Conservation (phyloP, 2,113 vertebrate species). For the Eupsittula cactorum region DNA sequence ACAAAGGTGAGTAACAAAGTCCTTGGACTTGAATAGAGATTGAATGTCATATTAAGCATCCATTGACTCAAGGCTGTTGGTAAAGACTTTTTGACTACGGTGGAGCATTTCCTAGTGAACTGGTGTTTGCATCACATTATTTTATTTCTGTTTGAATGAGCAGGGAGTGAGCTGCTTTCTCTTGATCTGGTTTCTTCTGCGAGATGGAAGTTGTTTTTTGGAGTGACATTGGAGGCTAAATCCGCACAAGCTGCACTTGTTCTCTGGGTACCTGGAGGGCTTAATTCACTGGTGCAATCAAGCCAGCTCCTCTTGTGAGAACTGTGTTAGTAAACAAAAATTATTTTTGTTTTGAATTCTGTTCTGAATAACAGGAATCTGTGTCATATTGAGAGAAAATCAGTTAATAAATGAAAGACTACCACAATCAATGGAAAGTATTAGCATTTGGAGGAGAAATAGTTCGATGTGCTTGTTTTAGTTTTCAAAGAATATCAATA, state of each 20-base stretch:
- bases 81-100: neutral
- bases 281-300: neutral
- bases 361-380: neutral
- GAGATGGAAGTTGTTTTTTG: neutral
- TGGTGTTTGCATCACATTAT: neutral
- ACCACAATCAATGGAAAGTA: neutral
- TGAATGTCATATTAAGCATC: neutral
- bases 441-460: neutral
- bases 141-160: neutral
- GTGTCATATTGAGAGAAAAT: neutral
- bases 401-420: neutral
- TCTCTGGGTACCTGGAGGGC: neutral
- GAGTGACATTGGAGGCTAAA: neutral
- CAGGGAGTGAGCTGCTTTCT: neutral
- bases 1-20: neutral
- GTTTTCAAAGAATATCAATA: neutral
- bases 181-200: neutral
- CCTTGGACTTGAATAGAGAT: neutral
- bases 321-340: neutral
- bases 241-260: neutral
- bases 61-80: neutral
- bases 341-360: neutral
- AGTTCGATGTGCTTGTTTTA: neutral
- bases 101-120: neutral
- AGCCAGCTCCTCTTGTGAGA: neutral